Evolutionary conservation across 2,888 invertebrate species (phyloP), one percentile per base, ranked within the genome.

Genomic region (Nyleta sp.): DNA sequence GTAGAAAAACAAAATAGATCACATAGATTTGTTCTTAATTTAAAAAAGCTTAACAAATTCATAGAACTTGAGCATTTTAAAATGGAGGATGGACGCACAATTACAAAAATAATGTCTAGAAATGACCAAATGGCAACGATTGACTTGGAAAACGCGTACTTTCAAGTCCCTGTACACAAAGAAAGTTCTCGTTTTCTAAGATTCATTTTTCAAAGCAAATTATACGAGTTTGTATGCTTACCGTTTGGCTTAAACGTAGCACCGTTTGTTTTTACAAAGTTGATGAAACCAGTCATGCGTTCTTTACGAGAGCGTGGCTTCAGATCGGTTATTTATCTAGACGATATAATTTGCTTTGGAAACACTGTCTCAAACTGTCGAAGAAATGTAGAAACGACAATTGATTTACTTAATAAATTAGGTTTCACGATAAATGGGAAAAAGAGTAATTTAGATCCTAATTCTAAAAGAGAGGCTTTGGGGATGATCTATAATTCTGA

Each of bases 221-320:
- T 78, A 0, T 81, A 57, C 28, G 72, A 83, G 8, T 83, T 81
- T 65, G 50, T 35, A 2, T 81, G 78, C 31, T 13, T 83, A 6
- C 78, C 77, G 0, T 83, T 83, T 33, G 78, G 80, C 0, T 22
- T 82, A 20, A 80, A 65, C 10, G 73, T 78, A 1, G 80, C 78
- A 1, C 82, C 80, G 2, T 38, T 48, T 38, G 6, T 62, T 1
- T 62, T 62, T 22, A n/a, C n/a, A n/a, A n/a, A n/a, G n/a, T n/a
- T n/a, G 53, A 68, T 79, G 57, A 83, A 82, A 48, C 79, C 80
- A 0, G 59, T 81, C 11, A 55, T 78, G 40, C 22, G 57, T 7
- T 40, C 10, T 1, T 22, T 62, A 76, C 35, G 35, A 65, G 24
- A 65, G 5, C 4, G 17, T 17, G 65, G 73, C 15, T 67, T 78